Base-by-base conservation (phyloP, 2,888 invertebrate species). In the Leptothorax acervorum region DNA sequence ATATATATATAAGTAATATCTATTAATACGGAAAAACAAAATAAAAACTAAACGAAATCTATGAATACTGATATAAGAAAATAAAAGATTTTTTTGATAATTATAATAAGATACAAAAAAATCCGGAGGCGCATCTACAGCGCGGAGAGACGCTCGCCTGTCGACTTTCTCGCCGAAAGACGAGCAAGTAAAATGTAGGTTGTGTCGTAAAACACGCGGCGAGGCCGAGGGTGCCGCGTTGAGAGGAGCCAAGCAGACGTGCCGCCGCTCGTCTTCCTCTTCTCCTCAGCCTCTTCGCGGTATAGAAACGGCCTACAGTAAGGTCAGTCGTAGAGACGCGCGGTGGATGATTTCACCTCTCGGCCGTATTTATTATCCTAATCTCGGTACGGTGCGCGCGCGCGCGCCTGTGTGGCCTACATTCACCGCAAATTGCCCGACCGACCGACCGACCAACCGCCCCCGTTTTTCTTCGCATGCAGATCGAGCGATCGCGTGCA, bases 301-400 rank as follows among this genome's bases (percentile, higher is more conserved):
- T 85, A 74, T 88, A 84, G 76, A 86, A 90, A 88, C 65, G 71
- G 73, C 78, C 78, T 48, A 71, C 35, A 68, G 83, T 90, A 90
- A 90, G 89, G 90, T 90, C 87, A 90, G 83, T 85, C 83, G 75
- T 88, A 87, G 82, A 87, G 76, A 76, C 75, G 42, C 39, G 70
- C 73, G 86, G 91, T 90, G 90, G 89, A 90, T 88, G 89, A 91
- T 91, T 91, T 90, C 91, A 90, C 90, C 89, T 87, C 87, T 87
- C 88, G 76, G 82, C 85, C 86, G 84, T 90, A 90, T 91, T 91
- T 91, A 91, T 91, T 91, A 90, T 86, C 89, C 87, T 90, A 91
- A 91, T 91, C 91, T 86, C 68, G 83, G 68, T 62, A 70, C 63
- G 70, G 63, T 83, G 60, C 63, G 79, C 71, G 63, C 70, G 63